Evolutionary conservation across 1,140 invertebrate species (phyloP), one percentile per base, ranked within the genome.

Genomic region (Chionoecetes opilio): DNA sequence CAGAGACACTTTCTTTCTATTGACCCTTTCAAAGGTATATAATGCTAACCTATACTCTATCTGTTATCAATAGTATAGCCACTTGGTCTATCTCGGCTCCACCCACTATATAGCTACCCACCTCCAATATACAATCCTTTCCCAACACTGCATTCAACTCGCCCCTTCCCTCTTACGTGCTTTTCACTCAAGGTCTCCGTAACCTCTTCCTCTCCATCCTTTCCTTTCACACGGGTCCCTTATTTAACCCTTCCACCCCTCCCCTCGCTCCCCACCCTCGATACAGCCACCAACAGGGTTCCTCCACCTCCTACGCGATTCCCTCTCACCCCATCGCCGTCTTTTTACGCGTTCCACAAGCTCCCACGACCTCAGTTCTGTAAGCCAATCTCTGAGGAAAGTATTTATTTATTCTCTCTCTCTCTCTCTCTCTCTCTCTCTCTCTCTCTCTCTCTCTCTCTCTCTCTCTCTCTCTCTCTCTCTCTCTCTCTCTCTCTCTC

Each of bases 391-490:
- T 53, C 11, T 17, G 21, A 11, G 46, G 46, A 53, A 53, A 53
- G 63, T 26, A 75, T 26, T 75, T 26, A 75, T 26, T 75, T 26
- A 75, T n/a, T 75, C n/a, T 63, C 53, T 63, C 21, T 63, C 21
- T 63, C 21, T 63, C 53, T 63, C 53, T 63, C 53, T 63, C 53
- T 63, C 53, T 75, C 63, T 75, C 63, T 75, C 63, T 75, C 63
- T 75, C 63, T 75, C 63, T 75, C 63, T 75, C 63, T 75, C 63
- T 75, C 63, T 75, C 63, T 75, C 63, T 75, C 63, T 75, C 63
- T 75, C 63, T 75, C 63, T 75, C 63, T 75, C 63, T 75, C 63
- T 75, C 63, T 75, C 63, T 75, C 63, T 75, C 63, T 75, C 63
- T 75, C 63, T 75, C 63, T 75, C 63, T 46, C 41, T 46, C 41